Conservation (phyloP, 1,140 invertebrate genomes). For the Cydia splendana region DNA sequence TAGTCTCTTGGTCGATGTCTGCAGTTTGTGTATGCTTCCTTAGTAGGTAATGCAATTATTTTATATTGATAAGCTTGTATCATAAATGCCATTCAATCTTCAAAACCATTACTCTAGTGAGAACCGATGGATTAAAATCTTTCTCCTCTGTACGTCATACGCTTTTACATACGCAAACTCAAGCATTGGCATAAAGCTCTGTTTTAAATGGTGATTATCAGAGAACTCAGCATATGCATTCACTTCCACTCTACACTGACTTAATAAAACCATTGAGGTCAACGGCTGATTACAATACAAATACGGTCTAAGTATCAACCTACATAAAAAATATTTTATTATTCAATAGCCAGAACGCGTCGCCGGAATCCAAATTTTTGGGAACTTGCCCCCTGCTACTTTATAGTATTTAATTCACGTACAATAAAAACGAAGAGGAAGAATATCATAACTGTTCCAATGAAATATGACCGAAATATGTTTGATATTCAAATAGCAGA, state of each 20-base stretch:
- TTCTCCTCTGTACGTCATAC: no score
- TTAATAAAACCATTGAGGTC: slow-evolving; percentile 26
- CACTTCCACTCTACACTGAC: background rate
- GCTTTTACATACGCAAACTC: no score
- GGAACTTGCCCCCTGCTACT: slow-evolving; percentile 43
- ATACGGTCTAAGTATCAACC: slow-evolving; percentile 35
- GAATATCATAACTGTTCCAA: slow-evolving; percentile 77
- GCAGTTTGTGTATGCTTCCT: no score
- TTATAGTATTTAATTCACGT: slow-evolving; percentile 62
- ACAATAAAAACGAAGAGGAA: slow-evolving; percentile 69
- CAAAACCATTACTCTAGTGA: no score
- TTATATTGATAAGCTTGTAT: no score
- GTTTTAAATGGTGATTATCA: background rate
- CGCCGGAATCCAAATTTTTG: slow-evolving; percentile 35
- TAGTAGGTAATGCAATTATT: no score
- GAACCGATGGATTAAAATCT: no score
- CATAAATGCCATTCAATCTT: no score
- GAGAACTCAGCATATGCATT: background rate
- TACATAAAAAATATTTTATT: slow-evolving; percentile 34
- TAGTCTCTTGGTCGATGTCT: no score
- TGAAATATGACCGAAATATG: slow-evolving; percentile 75
- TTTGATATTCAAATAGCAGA: slow-evolving; percentile 77
- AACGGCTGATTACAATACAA: slow-evolving; percentile 39
- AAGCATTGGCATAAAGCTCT: no score
- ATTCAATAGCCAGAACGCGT: slow-evolving; percentile 39